Evolutionary conservation across 2,888 invertebrate species (phyloP).

Genomic region (Drosophila paranaensis): DNA sequence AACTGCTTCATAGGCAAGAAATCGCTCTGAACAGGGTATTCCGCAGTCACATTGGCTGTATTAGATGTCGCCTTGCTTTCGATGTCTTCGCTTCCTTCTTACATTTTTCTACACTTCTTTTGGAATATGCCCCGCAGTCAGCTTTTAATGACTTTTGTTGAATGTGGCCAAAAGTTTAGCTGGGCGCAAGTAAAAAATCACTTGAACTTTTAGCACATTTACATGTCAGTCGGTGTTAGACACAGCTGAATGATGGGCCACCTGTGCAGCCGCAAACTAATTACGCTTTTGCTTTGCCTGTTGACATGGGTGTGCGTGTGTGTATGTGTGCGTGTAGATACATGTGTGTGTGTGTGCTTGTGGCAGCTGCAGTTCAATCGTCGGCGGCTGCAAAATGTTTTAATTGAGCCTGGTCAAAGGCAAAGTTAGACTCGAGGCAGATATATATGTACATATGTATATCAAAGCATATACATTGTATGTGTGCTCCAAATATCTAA

Average conservation of each 20-base stretch:
- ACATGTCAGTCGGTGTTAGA: constrained; percentile 78
- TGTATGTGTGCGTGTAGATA: background rate
- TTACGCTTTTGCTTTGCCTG: constrained; percentile 44
- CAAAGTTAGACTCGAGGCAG: constrained; percentile 11
- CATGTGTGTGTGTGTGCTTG: background rate
- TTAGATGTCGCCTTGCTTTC: background rate
- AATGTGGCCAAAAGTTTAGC: constrained; percentile 55
- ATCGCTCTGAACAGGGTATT: constrained; percentile 12
- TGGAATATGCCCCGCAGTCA: constrained; percentile 51
- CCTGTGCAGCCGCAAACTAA: constrained; percentile 70
- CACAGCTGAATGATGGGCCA: constrained; percentile 65
- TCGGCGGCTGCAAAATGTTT: constrained; percentile 63
- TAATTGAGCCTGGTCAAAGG: constrained; percentile 67
- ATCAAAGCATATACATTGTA: constrained; percentile 52
- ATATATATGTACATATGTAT: constrained; percentile 16
- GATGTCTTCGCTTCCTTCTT: background rate
- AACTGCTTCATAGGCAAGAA: too few species aligned
- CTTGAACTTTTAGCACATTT: constrained; percentile 81
- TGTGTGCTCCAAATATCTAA: constrained; percentile 59
- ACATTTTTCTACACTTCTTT: background rate
- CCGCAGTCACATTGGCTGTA: background rate
- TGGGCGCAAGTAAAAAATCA: constrained; percentile 37
- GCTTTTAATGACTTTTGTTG: constrained; percentile 73
- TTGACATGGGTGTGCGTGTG: background rate
- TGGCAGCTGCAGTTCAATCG: constrained; percentile 50